phyloP scores from a whole-genome alignment of 2,797 vertebrate genomes.

The Tragopan temminckii region DNA sequence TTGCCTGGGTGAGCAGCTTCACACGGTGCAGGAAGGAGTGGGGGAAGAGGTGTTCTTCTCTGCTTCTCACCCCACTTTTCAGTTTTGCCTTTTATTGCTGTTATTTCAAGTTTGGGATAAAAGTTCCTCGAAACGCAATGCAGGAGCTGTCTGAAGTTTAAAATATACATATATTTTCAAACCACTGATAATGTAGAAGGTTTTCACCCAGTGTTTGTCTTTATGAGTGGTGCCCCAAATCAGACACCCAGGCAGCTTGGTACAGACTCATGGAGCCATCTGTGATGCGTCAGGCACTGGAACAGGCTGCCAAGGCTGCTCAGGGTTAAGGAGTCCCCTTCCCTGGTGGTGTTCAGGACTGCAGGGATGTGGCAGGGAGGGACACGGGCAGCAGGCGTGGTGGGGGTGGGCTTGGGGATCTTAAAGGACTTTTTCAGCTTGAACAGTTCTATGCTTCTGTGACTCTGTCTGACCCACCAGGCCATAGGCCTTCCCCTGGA shows the following conservation, averaged over 20 bases:
- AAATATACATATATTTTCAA: neutral
- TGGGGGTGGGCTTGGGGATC: too few relatives aligned
- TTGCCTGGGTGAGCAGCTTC: neutral
- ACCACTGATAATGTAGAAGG: too few relatives aligned
- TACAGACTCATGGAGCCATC: neutral
- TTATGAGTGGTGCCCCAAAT: rapidly evolving
- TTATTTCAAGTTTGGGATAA: neutral
- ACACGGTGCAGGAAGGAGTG: neutral
- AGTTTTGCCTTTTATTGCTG: neutral
- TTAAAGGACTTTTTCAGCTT: too few relatives aligned
- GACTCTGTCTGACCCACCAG: neutral
- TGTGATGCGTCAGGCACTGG: too few relatives aligned
- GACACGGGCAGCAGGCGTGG: too few relatives aligned
- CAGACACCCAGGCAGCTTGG: rapidly evolving
- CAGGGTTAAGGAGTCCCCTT: too few relatives aligned
- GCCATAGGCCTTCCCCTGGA: neutral
- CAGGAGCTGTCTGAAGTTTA: neutral
- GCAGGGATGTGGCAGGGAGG: too few relatives aligned
- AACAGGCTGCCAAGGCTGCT: too few relatives aligned
- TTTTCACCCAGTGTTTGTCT: rapidly evolving
- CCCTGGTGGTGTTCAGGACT: too few relatives aligned
- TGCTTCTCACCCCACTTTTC: neutral
- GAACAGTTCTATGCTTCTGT: too few relatives aligned
- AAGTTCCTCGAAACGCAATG: neutral
- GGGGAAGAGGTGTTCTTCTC: neutral